Evolutionary conservation across 2,888 invertebrate genomes (phyloP), one percentile per base, ranked within the genome.

Genomic region (Chydorus sphaericus): DNA sequence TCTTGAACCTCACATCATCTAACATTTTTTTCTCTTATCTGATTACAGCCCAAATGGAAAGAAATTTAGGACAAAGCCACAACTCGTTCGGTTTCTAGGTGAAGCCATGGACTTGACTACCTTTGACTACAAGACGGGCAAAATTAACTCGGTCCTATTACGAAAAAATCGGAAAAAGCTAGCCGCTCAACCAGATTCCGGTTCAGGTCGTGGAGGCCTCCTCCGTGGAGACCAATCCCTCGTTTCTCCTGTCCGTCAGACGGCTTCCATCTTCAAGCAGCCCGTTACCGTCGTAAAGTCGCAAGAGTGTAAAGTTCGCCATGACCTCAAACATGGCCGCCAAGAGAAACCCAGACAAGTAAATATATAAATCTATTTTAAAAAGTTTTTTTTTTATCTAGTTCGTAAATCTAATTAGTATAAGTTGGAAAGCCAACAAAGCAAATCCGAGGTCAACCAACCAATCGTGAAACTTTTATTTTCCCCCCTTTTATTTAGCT

Each of bases 211-310:
- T n/a, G n/a, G n/a, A n/a, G n/a, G n/a, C n/a, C 39, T 57, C 33
- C 20, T 85, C 11, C 77, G 89, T 58, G 86, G 84, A 61, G 96
- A 96, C 72, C 83, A 89, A 10, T 88, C 90, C 11, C 70, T 96
- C 60, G 86, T 92, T 54, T 87, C 94, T 50, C 97, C 97, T 2
- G 94, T 96, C 59, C 78, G 96, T 48, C 96, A 97, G 73, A 97
- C 96, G 1, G 93, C 96, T 1, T 94, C 94, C 3, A 96, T 98
- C 66, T 97, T 97, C 70, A 97, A 97, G 68, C 97, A 98, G 69
- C 96, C 97, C 1, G 96, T 98, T 0, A 97, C 96, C 1, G 87
- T 97, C 5, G 82, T 91, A 65, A 87, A 89, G 69, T 91, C 87
- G 29, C 90, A 73, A 59, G 88, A 91, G 67, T 86, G 89, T 65